Conservation (phyloP, 2,888 invertebrate genomes). For the Torymus texanus region DNA sequence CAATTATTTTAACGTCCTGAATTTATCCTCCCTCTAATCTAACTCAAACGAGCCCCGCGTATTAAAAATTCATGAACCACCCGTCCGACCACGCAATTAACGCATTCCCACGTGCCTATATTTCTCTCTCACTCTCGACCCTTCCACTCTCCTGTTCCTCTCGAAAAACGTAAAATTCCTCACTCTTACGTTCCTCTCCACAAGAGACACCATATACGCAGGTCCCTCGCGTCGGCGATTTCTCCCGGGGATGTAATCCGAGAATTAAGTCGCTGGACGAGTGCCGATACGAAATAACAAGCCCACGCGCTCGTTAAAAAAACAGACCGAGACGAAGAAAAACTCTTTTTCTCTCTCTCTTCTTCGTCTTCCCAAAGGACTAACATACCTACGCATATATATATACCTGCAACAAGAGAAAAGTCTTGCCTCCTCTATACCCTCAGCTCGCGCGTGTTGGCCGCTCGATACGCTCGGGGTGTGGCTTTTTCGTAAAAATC, state of each 20-base stretch:
- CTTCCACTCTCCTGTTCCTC: not conserved
- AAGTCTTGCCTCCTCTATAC: slow-evolving; percentile 25
- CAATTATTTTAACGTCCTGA: not conserved
- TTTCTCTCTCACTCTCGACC: not conserved
- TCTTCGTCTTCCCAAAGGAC: slow-evolving; percentile 4
- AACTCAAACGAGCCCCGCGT: not conserved
- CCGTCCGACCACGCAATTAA: slow-evolving; percentile 24
- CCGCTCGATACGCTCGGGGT: slow-evolving; percentile 32
- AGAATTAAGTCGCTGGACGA: slow-evolving; percentile 47
- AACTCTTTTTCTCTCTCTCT: slow-evolving; percentile 19
- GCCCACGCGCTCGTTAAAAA: slow-evolving; percentile 39
- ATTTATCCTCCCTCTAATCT: slow-evolving; percentile 21
- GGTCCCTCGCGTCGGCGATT: slow-evolving; percentile 31
- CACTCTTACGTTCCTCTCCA: too few species aligned
- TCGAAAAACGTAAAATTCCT: slow-evolving; percentile 31
- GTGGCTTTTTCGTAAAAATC: slow-evolving; percentile 53
- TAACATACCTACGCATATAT: not conserved
- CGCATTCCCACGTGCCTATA: slow-evolving; percentile 34
- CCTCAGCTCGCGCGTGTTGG: slow-evolving; percentile 5
- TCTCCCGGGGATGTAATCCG: slow-evolving; percentile 51
- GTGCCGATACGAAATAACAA: slow-evolving; percentile 44
- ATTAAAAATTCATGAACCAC: slow-evolving; percentile 28
- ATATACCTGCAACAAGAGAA: slow-evolving; percentile 22
- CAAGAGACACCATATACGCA: not conserved
- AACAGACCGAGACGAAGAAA: slow-evolving; percentile 18